phyloP scores from a whole-genome alignment of 2,113 vertebrate species.

The Petrocephalus zakoni region DNA sequence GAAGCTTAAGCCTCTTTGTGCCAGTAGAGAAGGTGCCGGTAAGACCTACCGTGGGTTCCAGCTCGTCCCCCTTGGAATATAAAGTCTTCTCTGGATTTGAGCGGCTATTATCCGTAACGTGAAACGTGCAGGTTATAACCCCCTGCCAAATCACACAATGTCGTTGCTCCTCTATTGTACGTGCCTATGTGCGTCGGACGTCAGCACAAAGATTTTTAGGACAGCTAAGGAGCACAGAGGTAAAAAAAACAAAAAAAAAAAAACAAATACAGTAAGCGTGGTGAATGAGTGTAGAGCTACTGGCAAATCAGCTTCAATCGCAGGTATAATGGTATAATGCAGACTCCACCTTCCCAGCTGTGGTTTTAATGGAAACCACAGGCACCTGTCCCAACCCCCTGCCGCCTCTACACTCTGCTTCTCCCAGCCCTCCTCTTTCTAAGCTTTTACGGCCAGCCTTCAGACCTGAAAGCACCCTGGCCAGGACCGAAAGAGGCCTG shows the following conservation, averaged over 20 bases:
- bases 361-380: slow-evolving; percentile 5
- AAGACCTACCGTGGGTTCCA: slow-evolving; percentile 13
- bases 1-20: neutral
- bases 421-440: neutral
- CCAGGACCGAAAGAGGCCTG: neutral
- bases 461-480: neutral
- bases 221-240: slow-evolving; percentile 18
- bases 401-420: slow-evolving; percentile 3
- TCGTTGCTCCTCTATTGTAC: slow-evolving; percentile 48
- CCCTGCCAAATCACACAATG: slow-evolving; percentile 36
- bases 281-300: slow-evolving; percentile 22
- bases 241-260: slow-evolving; percentile 15
- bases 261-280: slow-evolving; percentile 19
- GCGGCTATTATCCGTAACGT: slow-evolving; percentile 31
- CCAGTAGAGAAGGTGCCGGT: neutral
- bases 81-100: slow-evolving; percentile 17
- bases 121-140: slow-evolving; percentile 32
- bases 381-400: neutral
- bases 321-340: neutral
- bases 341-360: slow-evolving; percentile 30
- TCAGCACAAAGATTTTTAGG: slow-evolving; percentile 41
- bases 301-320: slow-evolving; percentile 38
- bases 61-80: slow-evolving; percentile 18
- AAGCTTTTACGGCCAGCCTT: neutral
- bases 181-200: slow-evolving; percentile 43